Conservation (phyloP, 2,888 invertebrate species). For the Apomyelois bistriatella region DNA sequence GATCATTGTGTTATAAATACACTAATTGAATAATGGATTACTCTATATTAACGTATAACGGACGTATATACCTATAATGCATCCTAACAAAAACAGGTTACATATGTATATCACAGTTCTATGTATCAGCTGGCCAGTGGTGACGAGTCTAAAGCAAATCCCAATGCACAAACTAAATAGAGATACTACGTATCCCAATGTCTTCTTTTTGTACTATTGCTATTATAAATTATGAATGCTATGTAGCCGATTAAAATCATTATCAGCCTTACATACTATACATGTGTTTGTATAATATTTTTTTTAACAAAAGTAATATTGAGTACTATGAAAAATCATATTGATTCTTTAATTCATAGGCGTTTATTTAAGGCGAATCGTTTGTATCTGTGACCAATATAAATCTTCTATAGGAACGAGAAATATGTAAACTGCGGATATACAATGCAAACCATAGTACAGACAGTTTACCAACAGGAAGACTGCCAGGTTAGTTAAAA, state of each 20-base stretch:
- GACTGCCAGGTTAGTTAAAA: too few relatives aligned
- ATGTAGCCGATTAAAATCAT: too few relatives aligned
- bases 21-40: not conserved
- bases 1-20: not conserved
- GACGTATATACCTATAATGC: not conserved
- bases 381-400: constrained; percentile 5
- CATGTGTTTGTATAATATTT: too few relatives aligned
- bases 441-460: too few relatives aligned
- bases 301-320: not conserved
- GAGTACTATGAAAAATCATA: not conserved
- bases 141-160: too few relatives aligned
- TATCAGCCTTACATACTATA: too few relatives aligned
- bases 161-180: too few relatives aligned
- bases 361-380: not conserved
- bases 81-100: not conserved
- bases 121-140: not conserved
- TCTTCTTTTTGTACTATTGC: too few relatives aligned
- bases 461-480: too few relatives aligned
- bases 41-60: not conserved
- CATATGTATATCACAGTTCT: constrained; percentile 7
- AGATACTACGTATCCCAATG: too few relatives aligned
- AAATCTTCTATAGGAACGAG: constrained; percentile 10
- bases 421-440: not conserved
- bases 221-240: too few relatives aligned
- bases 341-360: too few relatives aligned